Evolutionary conservation across 2,797 vertebrate genomes (phyloP).

Genomic region (Cottoperca gobio): DNA sequence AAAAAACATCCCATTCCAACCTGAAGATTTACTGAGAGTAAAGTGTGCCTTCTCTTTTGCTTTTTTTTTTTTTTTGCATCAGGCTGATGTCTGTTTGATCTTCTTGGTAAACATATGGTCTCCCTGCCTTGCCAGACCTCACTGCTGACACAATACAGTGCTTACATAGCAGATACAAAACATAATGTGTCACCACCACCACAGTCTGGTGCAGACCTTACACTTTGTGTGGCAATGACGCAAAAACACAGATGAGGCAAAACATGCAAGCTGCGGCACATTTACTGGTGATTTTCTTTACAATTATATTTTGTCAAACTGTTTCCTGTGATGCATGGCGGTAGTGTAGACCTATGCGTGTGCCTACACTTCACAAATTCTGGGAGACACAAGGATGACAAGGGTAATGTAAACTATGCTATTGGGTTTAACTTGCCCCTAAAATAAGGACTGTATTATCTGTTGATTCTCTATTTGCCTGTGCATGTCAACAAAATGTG

Average conservation of each 20-base stretch:
- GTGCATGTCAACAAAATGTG: constrained; percentile 27
- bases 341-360: not conserved
- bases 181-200: constrained; percentile 14
- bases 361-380: not conserved
- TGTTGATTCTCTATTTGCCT: constrained; percentile 30
- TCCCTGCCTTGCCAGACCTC: constrained; percentile 47
- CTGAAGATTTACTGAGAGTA: not conserved
- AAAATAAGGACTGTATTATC: constrained; percentile 20
- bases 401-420: constrained; percentile 13
- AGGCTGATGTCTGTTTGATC: constrained; percentile 49
- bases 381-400: not conserved
- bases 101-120: constrained; percentile 63
- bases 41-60: not conserved
- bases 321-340: not conserved
- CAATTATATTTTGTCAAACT: not conserved
- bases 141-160: constrained; percentile 33
- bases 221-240: constrained; percentile 9
- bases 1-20: not conserved
- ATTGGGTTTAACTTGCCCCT: constrained; percentile 12
- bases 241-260: constrained; percentile 5
- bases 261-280: not conserved
- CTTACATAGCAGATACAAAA: constrained; percentile 31
- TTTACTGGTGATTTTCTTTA: not conserved
- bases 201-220: constrained; percentile 19
- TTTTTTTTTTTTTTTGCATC: constrained; percentile 14